phyloP scores from a whole-genome alignment of 2,113 vertebrate species.

The Capreolus pygargus region DNA sequence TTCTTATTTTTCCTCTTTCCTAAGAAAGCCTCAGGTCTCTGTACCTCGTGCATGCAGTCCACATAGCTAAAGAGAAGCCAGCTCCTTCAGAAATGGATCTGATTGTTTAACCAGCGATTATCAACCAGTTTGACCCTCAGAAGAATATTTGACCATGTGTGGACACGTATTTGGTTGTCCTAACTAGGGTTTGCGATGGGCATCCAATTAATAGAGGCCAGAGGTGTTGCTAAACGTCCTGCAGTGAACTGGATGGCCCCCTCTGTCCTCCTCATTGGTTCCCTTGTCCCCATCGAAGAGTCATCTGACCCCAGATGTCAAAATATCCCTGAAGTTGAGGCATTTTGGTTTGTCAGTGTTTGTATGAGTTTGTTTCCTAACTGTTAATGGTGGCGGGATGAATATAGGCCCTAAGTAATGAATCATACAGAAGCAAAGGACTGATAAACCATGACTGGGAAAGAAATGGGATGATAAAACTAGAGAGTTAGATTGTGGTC shows the following conservation, averaged over 20 bases:
- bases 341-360: not conserved
- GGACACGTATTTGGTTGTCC: not conserved
- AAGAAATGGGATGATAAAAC: not conserved
- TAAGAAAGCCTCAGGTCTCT: not conserved
- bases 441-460: not conserved
- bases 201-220: not conserved
- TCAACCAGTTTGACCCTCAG: not conserved
- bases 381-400: not conserved
- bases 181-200: not conserved
- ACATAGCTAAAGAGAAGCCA: not conserved
- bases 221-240: not conserved
- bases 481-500: not conserved
- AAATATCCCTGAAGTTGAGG: not conserved
- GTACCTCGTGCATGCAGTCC: not conserved
- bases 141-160: not conserved
- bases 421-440: not conserved
- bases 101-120: not conserved
- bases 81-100: not conserved
- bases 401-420: not conserved
- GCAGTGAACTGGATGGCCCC: too few relatives aligned
- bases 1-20: not conserved
- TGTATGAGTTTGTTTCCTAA: not conserved
- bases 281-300: not conserved
- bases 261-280: accelerated
- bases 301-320: not conserved